A percentile compares a stretch with the other conserved stretches of the same genome.
Evolutionary conservation across 2,888 invertebrate species (phyloP).

Genomic region (Dynastes grantii): DNA sequence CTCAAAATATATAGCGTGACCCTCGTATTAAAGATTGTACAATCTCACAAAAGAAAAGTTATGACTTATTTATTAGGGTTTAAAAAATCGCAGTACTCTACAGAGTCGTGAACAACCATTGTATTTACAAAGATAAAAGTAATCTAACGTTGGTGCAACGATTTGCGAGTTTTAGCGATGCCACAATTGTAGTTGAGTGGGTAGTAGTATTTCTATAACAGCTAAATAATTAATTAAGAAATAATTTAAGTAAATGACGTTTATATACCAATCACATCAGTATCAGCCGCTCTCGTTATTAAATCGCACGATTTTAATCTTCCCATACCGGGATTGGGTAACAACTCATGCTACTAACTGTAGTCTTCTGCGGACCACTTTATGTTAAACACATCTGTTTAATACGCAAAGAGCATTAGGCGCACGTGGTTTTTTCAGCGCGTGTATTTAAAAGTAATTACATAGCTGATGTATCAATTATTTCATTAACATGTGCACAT

Average conservation of each 20-base stretch:
- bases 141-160: no score
- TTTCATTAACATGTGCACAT: background rate
- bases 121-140: no score
- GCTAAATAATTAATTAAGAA: slow-evolving; percentile 4
- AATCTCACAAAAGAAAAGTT: no score
- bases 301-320: slow-evolving; percentile 46
- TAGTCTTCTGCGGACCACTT: slow-evolving; percentile 46
- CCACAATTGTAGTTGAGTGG: no score
- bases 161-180: no score
- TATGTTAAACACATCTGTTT: slow-evolving; percentile 43
- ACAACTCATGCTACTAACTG: slow-evolving; percentile 43
- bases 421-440: slow-evolving; percentile 42
- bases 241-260: background rate
- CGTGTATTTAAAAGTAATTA: slow-evolving; percentile 32
- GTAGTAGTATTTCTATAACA: background rate
- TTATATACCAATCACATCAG: background rate
- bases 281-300: slow-evolving; percentile 30
- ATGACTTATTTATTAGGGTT: no score
- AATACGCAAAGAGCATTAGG: slow-evolving; percentile 36
- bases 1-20: no score
- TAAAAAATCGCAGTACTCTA: no score
- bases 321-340: slow-evolving; percentile 43
- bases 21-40: no score
- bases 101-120: no score
- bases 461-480: slow-evolving; percentile 26